Evolutionary conservation across 1,140 invertebrate genomes (phyloP).

Genomic region (Ladona fulva): DNA sequence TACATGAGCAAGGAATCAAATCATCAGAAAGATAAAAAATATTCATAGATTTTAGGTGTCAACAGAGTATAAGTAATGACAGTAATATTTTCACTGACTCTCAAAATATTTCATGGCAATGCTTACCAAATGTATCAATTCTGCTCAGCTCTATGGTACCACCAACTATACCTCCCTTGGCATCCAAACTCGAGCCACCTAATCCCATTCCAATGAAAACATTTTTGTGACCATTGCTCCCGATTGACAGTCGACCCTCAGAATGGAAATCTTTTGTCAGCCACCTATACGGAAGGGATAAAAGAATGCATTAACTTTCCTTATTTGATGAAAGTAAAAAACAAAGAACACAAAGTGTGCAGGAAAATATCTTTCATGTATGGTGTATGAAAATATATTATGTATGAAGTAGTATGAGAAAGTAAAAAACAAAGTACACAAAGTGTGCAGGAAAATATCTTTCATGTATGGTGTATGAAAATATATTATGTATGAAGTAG

Average conservation of each 20-base stretch:
- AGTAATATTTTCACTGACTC: no score
- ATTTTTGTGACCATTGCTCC: slow-evolving; percentile 89
- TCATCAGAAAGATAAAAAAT: no score
- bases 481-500: no score
- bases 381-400: slow-evolving; percentile 13
- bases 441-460: no score
- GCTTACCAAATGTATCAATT: slow-evolving; percentile 74
- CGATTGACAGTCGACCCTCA: slow-evolving; percentile 84
- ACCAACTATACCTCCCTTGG: slow-evolving; percentile 92
- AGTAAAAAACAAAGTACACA: no score
- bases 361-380: no score
- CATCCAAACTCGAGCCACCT: slow-evolving; percentile 83
- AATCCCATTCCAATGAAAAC: slow-evolving; percentile 81
- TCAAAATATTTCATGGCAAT: background rate
- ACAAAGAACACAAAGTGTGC: no score
- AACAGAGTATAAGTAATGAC: no score
- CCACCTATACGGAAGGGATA: slow-evolving; percentile 51
- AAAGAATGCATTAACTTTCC: slow-evolving; percentile 31
- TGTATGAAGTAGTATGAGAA: no score
- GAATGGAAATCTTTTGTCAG: slow-evolving; percentile 82
- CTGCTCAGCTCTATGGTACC: slow-evolving; percentile 85
- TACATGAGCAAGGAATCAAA: no score
- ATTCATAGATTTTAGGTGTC: no score
- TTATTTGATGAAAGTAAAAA: background rate
- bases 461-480: no score